Percentiles rank a stretch among this genome's conserved stretches.
Conservation (phyloP, 2,797 vertebrate species). For the Hybognathus amarus region DNA sequence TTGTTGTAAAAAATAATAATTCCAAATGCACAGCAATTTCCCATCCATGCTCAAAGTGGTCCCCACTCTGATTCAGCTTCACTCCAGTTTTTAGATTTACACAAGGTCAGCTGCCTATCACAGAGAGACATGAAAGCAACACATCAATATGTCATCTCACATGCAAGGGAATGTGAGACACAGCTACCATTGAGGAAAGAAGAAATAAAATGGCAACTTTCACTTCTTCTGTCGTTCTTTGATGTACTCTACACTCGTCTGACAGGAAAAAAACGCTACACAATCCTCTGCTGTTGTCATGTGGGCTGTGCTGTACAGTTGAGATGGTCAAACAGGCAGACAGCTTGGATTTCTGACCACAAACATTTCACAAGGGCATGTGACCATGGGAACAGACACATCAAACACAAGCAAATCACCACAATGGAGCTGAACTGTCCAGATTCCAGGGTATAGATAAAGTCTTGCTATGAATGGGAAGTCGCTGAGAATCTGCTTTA, state of each 20-base stretch:
- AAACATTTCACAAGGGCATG: constrained; percentile 79
- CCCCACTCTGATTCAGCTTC: not conserved
- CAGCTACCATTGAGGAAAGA: not conserved
- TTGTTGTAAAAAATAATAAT: constrained; percentile 6
- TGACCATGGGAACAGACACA: constrained; percentile 73
- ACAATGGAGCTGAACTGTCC: constrained; percentile 20
- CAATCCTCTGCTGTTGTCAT: constrained; percentile 25
- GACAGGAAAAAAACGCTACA: constrained; percentile 3
- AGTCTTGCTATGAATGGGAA: constrained; percentile 24
- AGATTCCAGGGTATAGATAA: constrained; percentile 42
- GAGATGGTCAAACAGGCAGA: constrained; percentile 71
- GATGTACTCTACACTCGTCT: constrained; percentile 39
- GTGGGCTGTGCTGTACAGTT: constrained; percentile 12
- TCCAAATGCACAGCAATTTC: constrained; percentile 16
- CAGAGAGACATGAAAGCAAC: constrained; percentile 16
- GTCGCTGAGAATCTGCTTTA: constrained; percentile 40
- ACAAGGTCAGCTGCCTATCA: not conserved
- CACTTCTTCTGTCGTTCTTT: constrained; percentile 6
- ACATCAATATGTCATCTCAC: not conserved
- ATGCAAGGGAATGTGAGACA: not conserved
- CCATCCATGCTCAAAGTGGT: constrained; percentile 2
- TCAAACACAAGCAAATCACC: constrained; percentile 51
- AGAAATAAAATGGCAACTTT: not conserved
- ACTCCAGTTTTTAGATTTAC: not conserved
- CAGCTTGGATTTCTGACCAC: constrained; percentile 58